Conservation (phyloP, 2,113 vertebrate genomes). For the Rhinogobius similis region DNA sequence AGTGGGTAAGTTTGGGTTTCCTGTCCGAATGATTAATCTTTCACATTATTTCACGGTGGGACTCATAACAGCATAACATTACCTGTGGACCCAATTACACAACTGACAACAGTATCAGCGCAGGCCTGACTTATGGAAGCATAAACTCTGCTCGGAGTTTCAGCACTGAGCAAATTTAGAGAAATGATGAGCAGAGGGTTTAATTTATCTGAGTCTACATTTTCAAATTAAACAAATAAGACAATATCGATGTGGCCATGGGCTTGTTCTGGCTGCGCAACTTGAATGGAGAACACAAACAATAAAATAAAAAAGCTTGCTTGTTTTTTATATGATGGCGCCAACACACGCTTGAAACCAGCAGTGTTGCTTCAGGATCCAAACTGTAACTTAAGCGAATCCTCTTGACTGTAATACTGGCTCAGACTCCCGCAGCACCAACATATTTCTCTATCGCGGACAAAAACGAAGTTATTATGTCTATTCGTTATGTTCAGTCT, state of each 20-base stretch:
- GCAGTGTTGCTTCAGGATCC: not conserved
- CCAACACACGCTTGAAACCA: not conserved
- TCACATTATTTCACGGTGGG: constrained; percentile 60
- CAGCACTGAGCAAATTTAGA: constrained; percentile 31
- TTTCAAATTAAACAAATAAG: not conserved
- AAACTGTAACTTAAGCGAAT: not conserved
- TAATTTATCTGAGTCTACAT: not conserved
- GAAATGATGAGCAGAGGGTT: constrained; percentile 10
- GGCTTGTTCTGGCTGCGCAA: not conserved
- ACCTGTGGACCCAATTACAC: constrained; percentile 71
- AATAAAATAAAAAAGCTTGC: not conserved
- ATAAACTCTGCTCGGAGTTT: constrained; percentile 28
- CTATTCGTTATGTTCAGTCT: too few relatives aligned
- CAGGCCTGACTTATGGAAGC: constrained; percentile 49
- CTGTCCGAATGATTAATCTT: constrained; percentile 72
- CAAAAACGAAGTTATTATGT: too few relatives aligned
- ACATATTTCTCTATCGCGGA: too few relatives aligned
- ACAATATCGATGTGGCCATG: not conserved
- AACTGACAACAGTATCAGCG: constrained; percentile 56
- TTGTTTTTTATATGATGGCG: not conserved
- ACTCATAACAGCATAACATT: constrained; percentile 55
- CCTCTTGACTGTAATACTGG: too few relatives aligned
- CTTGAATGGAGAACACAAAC: not conserved
- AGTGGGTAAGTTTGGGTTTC: constrained; percentile 49
- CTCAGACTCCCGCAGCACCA: too few relatives aligned